phyloP scores from a whole-genome alignment of 2,797 vertebrate species.

The Pangasius sanitwongsei region DNA sequence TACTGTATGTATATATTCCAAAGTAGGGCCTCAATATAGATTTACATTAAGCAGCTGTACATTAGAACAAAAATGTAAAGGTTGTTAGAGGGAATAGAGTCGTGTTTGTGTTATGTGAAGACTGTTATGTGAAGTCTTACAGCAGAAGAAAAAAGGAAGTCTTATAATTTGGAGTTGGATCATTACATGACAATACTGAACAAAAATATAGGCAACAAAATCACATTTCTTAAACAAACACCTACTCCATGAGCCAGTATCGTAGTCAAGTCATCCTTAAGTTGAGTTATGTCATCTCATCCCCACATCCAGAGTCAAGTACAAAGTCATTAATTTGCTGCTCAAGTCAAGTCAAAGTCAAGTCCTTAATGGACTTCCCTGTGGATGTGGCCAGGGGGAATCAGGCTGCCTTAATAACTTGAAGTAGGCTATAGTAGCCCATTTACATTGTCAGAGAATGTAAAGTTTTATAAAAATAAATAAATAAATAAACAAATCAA shows the following conservation, averaged over 20 bases:
- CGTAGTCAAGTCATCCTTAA: not conserved
- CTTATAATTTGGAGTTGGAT: not conserved
- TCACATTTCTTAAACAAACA: not conserved
- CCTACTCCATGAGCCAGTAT: not conserved
- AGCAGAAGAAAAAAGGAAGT: not conserved
- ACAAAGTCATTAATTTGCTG: not conserved
- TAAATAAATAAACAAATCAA: not conserved
- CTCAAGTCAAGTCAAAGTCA: not conserved
- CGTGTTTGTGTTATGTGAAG: not conserved
- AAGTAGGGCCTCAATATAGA: constrained; percentile 20
- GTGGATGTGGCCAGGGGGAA: not conserved
- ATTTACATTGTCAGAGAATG: not conserved
- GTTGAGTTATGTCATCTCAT: not conserved
- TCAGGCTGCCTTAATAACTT: not conserved
- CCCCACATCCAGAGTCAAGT: not conserved
- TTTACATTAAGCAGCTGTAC: constrained; percentile 22
- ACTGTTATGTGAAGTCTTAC: not conserved
- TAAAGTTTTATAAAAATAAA: not conserved
- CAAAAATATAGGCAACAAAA: not conserved
- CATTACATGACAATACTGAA: not conserved
- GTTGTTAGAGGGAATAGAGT: not conserved
- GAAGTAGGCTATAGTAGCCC: no score
- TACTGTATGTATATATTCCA: constrained; percentile 44
- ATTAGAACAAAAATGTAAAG: not conserved
- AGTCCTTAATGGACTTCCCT: not conserved